Base-by-base conservation (phyloP, 2,113 vertebrate species). In the Axis porcinus region DNA sequence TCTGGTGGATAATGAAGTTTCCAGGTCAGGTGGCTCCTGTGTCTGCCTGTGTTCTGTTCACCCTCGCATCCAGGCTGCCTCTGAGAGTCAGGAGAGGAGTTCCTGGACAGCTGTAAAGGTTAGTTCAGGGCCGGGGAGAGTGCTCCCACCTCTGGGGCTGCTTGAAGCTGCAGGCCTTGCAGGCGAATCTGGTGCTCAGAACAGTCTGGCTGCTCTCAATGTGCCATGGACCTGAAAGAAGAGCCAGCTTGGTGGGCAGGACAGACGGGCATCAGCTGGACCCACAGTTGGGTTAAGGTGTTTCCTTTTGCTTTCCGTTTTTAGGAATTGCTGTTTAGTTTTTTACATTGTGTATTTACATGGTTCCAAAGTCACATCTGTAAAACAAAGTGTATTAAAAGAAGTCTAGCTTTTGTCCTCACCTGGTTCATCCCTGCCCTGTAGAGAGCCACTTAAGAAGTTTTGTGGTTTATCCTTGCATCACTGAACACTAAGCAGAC, bases 181-280 rank as follows among this genome's bases (percentile, higher is more conserved):
- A 2, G 40, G 36, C 1, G 7, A 8, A 3, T 3, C 47, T 64
- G 47, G 14, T 0, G 54, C 28, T 33, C 9, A 62, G 11, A 30
- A 27, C 6, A 12, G 43, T 36, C 52, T 27, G 82, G 82, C 62
- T 86, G 1, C 13, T 55, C 47, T 15, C 19, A 8, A 1, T 5
- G 70, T 15, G 27, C 14, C 2, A 1, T 25, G 16, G 33, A 2
- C 23, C 30, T 27, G 52, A 27, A 47, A 28, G 52, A 84, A 45
- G 17, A 79, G n/a, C 17, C 47, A 0, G 4, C 17, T 55, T 5
- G 47, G 4, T 4, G 16, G 47, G 55, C 36, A n/a, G 87, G 3
- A 1, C 5, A 0, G 2, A 7, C 2, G 2, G n/a, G 57, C 40
- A 1, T 78, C 50, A 17, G 8, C 33, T 93, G 55, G 57, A 19